phyloP scores from a whole-genome alignment of 2,113 vertebrate species.

The Dipodomys stephensi region DNA sequence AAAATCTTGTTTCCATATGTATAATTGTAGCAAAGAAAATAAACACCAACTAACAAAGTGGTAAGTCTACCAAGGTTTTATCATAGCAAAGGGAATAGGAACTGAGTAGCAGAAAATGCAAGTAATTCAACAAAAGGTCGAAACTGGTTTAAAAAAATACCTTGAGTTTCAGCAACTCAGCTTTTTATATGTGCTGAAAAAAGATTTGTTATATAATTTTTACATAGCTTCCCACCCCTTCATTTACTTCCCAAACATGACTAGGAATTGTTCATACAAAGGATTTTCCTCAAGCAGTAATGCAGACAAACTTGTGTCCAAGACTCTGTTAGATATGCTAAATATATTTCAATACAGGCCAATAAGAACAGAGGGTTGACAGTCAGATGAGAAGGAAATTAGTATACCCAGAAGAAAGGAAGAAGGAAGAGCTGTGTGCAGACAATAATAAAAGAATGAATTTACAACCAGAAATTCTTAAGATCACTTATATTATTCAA shows the following conservation, averaged over 20 bases:
- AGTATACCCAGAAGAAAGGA: background rate
- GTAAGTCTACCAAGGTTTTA: background rate
- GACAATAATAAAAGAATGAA: conserved; percentile 1
- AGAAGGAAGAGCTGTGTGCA: background rate
- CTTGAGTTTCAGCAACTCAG: background rate
- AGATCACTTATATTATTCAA: background rate
- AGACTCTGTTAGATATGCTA: background rate
- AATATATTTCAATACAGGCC: background rate
- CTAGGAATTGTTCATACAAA: background rate
- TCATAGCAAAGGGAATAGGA: background rate
- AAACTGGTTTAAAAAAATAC: background rate
- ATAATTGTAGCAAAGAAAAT: background rate
- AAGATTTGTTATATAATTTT: too few relatives aligned
- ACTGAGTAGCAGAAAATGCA: background rate
- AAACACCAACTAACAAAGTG: background rate
- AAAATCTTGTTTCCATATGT: background rate
- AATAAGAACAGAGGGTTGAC: background rate
- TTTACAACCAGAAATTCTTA: conserved; percentile 1
- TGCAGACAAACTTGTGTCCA: background rate
- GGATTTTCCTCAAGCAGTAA: background rate
- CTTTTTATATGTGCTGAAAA: background rate
- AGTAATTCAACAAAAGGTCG: background rate
- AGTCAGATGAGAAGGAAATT: background rate
- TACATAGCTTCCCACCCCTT: background rate
- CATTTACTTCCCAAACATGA: background rate